These are phyloP conservation scores for Discoglossus pictus DNA, from an alignment of 2,797 vertebrate species.

Conservation along the genomic window DNA sequence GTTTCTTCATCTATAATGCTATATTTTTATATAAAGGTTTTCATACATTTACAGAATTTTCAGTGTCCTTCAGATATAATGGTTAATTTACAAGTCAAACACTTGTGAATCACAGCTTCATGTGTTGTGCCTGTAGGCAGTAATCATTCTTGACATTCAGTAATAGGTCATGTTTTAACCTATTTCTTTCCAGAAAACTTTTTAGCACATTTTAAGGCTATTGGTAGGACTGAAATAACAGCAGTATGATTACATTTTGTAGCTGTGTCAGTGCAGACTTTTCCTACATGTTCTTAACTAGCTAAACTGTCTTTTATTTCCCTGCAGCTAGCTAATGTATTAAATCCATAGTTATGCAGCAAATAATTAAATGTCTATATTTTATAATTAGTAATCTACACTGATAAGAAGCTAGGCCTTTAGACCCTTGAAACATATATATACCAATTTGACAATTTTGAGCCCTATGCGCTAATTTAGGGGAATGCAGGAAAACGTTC, in stretches of 20 bases:
- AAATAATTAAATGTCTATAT: neutral
- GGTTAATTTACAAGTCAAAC: constrained; percentile 15
- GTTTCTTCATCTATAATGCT: constrained; percentile 1
- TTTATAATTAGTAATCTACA: neutral
- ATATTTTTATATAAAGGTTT: neutral
- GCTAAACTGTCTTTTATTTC: neutral
- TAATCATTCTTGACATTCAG: constrained; percentile 30
- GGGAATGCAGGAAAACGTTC: too few relatives aligned
- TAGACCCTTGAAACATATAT: too few relatives aligned
- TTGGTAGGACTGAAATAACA: constrained; percentile 13
- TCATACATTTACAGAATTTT: neutral
- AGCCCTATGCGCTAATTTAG: too few relatives aligned
- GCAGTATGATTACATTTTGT: neutral
- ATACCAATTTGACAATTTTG: too few relatives aligned
- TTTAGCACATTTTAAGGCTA: constrained; percentile 11
- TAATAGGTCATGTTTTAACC: constrained; percentile 33
- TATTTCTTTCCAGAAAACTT: constrained; percentile 2
- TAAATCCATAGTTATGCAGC: neutral
- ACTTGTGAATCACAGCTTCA: constrained; percentile 21
- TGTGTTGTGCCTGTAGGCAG: constrained; percentile 11
- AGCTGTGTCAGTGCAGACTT: neutral
- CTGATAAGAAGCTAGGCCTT: too few relatives aligned
- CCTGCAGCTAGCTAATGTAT: neutral
- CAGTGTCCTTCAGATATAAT: neutral
- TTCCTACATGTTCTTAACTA: neutral